A percentile compares a stretch with the other conserved stretches of the same genome.
phyloP scores from a whole-genome alignment of 2,797 vertebrate species.

The Poliocrania exsul region DNA sequence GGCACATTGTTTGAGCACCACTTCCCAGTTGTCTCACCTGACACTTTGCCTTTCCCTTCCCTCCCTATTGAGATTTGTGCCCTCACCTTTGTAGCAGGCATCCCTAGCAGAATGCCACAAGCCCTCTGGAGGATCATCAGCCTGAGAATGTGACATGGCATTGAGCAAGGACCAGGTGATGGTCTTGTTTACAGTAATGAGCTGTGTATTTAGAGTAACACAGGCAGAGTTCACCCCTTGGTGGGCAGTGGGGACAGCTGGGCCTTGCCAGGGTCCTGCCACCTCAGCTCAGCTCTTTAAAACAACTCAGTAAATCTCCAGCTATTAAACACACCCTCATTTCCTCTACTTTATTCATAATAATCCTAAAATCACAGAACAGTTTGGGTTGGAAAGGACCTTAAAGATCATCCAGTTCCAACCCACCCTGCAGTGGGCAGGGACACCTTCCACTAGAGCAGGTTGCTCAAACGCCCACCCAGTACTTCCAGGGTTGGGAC shows the following conservation, averaged over 20 bases:
- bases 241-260: too few species aligned
- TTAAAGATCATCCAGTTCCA: neutral
- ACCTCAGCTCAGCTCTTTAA: neutral
- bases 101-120: neutral
- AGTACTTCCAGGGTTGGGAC: neutral
- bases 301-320: neutral
- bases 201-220: neutral
- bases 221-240: neutral
- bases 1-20: accelerated
- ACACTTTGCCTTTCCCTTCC: neutral
- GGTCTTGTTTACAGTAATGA: neutral
- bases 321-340: neutral
- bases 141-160: neutral
- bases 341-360: neutral
- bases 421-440: neutral
- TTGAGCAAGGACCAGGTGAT: neutral
- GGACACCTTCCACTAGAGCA: neutral
- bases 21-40: neutral
- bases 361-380: neutral
- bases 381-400: neutral
- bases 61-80: neutral
- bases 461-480: neutral
- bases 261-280: neutral
- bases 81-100: neutral
- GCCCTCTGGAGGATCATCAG: neutral